These are phyloP conservation scores for Chelonia mydas DNA, from an alignment of 2,797 vertebrate genomes.

Conservation along the genomic window DNA sequence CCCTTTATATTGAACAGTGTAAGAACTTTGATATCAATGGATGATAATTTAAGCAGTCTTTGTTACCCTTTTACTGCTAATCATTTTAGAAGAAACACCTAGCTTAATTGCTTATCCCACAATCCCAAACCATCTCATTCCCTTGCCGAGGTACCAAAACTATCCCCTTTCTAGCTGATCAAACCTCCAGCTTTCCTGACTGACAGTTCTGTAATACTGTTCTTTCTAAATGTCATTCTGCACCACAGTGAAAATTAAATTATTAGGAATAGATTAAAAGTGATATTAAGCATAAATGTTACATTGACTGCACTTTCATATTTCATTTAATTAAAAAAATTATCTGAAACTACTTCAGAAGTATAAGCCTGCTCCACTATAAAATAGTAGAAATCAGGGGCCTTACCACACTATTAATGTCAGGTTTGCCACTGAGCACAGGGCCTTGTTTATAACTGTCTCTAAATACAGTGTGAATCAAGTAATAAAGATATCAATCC, in stretches of 20 bases:
- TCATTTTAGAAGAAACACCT: background rate
- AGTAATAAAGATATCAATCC: background rate
- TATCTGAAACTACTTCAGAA: background rate
- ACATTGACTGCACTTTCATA: background rate
- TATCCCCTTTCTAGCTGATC: background rate
- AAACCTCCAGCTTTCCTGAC: background rate
- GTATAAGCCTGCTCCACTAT: accelerated
- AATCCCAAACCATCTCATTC: background rate
- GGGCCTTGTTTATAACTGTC: background rate
- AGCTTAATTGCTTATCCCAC: background rate
- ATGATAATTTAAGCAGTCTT: background rate
- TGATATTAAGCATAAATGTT: background rate
- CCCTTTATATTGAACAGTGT: background rate
- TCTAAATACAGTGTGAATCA: background rate
- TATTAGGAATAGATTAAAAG: background rate
- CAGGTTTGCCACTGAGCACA: background rate
- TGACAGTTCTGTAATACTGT: background rate
- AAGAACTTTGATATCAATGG: background rate
- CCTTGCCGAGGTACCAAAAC: background rate
- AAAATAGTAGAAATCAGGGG: background rate
- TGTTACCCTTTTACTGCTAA: background rate
- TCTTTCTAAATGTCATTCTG: background rate
- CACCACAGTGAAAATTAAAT: background rate
- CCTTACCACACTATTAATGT: background rate
- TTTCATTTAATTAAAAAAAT: background rate